A percentile compares a stretch with the other conserved stretches of the same genome.
These are phyloP conservation scores for Pseudomugil gertrudae DNA, from an alignment of 2,797 vertebrate species.

Conservation along the genomic window DNA sequence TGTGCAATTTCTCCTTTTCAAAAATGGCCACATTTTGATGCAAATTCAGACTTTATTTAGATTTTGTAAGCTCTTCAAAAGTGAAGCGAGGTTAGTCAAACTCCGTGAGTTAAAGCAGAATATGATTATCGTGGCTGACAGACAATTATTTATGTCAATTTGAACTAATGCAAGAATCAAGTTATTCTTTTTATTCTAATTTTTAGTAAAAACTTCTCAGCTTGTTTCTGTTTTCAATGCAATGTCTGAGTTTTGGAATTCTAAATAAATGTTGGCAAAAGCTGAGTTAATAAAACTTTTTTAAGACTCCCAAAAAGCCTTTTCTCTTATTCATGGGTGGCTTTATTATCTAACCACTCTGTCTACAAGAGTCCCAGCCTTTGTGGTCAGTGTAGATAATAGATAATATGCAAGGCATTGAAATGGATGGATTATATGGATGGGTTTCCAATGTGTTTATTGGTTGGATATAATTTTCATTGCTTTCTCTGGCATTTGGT, in stretches of 20 bases:
- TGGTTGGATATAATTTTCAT: conserved; percentile 68
- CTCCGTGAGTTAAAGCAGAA: conserved; percentile 3
- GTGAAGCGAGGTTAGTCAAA: conserved; percentile 24
- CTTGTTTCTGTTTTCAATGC: background rate
- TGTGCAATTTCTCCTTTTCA: conserved; percentile 8
- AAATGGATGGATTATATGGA: conserved; percentile 69
- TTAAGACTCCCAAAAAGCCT: conserved; percentile 30
- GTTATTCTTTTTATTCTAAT: background rate
- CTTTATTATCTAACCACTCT: conserved; percentile 59
- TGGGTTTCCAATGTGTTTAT: conserved; percentile 67
- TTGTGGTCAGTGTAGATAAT: conserved; percentile 67
- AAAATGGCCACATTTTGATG: conserved; percentile 32
- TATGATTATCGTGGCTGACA: conserved; percentile 18
- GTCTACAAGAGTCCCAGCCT: conserved; percentile 44
- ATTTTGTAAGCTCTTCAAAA: conserved; percentile 32
- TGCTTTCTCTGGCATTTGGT: conserved; percentile 65
- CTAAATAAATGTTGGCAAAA: conserved; percentile 41
- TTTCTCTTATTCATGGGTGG: conserved; percentile 44
- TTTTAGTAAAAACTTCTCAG: conserved; percentile 10
- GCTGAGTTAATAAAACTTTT: conserved; percentile 37
- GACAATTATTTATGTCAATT: conserved; percentile 26
- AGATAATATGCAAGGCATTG: conserved; percentile 60
- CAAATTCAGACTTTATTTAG: conserved; percentile 32
- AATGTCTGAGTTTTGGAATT: conserved; percentile 29
- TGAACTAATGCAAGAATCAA: conserved; percentile 17